Percentiles rank a stretch among this genome's conserved stretches.
Evolutionary conservation across 1,140 invertebrate species (phyloP).

Genomic region (Drosophila athabasca): DNA sequence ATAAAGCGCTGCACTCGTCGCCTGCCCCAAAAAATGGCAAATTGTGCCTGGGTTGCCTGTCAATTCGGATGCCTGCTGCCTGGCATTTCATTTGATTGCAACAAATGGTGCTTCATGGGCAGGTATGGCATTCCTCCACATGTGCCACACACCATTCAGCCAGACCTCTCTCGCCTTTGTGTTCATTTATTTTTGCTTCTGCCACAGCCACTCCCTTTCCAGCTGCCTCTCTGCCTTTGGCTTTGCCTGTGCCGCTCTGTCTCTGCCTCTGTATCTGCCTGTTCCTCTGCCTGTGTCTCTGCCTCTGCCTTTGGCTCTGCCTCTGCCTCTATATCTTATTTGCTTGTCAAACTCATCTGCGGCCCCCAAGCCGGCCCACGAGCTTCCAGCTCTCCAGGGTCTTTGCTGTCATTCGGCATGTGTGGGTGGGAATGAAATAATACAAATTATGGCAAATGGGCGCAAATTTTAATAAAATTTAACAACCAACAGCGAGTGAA

Average conservation of each 20-base stretch:
- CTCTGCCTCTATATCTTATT: slow-evolving; percentile 47
- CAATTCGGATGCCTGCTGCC: slow-evolving; percentile 43
- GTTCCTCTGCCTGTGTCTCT: background rate
- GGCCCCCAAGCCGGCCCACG: slow-evolving; percentile 21
- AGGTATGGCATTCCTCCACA: background rate
- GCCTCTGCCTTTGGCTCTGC: slow-evolving; percentile 40
- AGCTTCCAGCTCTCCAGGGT: background rate
- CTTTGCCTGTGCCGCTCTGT: slow-evolving; percentile 33
- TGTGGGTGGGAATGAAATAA: slow-evolving; percentile 55
- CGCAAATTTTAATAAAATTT: slow-evolving; percentile 81
- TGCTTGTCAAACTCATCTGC: slow-evolving; percentile 77
- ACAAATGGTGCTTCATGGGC: slow-evolving; percentile 60
- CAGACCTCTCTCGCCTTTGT: slow-evolving; percentile 20
- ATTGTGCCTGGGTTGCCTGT: slow-evolving; percentile 39
- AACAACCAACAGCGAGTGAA: slow-evolving; percentile 60
- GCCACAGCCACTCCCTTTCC: slow-evolving; percentile 8
- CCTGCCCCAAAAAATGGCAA: background rate
- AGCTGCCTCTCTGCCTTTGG: background rate
- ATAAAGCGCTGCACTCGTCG: slow-evolving; percentile 17
- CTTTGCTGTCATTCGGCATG: slow-evolving; percentile 55
- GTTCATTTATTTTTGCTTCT: slow-evolving; percentile 21
- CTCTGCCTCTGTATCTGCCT: slow-evolving; percentile 19
- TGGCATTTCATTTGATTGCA: slow-evolving; percentile 71
- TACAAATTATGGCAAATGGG: slow-evolving; percentile 81
- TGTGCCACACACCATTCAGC: slow-evolving; percentile 4